Evolutionary conservation across 2,888 invertebrate genomes (phyloP).

Genomic region (Poecilus cupreus): DNA sequence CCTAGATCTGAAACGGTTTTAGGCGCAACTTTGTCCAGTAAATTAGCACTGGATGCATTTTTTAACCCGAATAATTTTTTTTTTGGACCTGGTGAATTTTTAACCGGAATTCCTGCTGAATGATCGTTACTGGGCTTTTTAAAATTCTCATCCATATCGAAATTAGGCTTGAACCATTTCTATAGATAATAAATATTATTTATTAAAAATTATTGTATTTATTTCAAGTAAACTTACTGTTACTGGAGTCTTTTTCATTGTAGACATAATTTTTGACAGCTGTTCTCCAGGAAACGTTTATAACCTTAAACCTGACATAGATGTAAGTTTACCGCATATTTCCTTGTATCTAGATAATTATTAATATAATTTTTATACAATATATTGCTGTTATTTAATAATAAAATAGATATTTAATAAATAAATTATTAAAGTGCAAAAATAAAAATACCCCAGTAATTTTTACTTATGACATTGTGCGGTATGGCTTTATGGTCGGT

Average conservation of each 20-base stretch:
- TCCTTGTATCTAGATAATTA: background rate
- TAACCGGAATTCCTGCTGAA: slow-evolving; percentile 40
- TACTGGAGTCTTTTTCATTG: slow-evolving; percentile 38
- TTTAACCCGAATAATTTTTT: slow-evolving; percentile 11
- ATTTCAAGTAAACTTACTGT: slow-evolving; percentile 2
- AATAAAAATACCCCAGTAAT: slow-evolving; percentile 3
- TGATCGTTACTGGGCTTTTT: slow-evolving; percentile 41
- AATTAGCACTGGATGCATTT: slow-evolving; percentile 70
- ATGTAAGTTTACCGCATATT: background rate
- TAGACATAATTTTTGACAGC: slow-evolving; percentile 1
- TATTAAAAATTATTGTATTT: background rate
- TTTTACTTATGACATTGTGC: background rate
- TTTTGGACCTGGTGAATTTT: slow-evolving; percentile 51
- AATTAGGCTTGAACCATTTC: slow-evolving; percentile 64
- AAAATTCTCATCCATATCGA: slow-evolving; percentile 51
- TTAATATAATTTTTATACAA: background rate
- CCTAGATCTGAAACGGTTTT: slow-evolving; percentile 79
- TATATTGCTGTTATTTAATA: no score
- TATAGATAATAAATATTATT: slow-evolving; percentile 37
- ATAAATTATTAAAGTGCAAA: background rate
- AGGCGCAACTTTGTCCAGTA: slow-evolving; percentile 79
- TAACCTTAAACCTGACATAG: background rate
- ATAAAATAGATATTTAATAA: background rate
- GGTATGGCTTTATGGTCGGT: background rate
- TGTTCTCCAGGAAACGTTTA: background rate